Conservation (phyloP, 2,113 vertebrate species). For the Dendrocopos noguchii region DNA sequence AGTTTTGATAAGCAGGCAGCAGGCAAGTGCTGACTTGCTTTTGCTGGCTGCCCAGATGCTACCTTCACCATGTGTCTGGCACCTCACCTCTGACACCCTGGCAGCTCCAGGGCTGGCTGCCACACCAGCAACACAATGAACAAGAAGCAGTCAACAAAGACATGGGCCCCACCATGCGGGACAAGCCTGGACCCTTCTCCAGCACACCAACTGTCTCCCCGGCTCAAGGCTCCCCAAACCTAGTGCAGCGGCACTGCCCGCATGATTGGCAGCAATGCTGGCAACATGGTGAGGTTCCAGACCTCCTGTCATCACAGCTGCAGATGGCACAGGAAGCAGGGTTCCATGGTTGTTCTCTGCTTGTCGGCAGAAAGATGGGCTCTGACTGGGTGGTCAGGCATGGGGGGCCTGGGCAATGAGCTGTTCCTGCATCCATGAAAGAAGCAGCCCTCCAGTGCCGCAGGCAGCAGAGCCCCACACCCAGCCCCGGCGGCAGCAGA, state of each 20-base stretch:
- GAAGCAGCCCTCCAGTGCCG: neutral
- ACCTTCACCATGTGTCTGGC: neutral
- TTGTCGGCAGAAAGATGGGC: neutral
- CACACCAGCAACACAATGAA: rapidly evolving
- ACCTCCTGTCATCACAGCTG: neutral
- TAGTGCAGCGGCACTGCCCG: rapidly evolving
- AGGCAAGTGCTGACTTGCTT: neutral
- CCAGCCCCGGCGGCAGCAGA: neutral
- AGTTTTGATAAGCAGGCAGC: neutral
- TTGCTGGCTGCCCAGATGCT: rapidly evolving
- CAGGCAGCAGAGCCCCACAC: neutral
- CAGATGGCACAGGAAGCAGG: neutral
- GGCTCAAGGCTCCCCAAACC: rapidly evolving
- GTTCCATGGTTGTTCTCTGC: neutral
- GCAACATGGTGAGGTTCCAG: rapidly evolving
- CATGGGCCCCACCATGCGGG: neutral
- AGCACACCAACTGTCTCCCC: neutral
- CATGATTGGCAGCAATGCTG: rapidly evolving
- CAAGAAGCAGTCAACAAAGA: neutral
- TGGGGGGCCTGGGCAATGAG: neutral
- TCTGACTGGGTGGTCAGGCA: neutral
- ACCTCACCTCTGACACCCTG: neutral
- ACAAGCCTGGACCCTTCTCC: neutral
- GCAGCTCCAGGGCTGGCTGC: neutral
- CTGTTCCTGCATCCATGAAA: neutral